Evolutionary conservation across 2,797 vertebrate genomes (phyloP).

Genomic region (Prunella strophiata): DNA sequence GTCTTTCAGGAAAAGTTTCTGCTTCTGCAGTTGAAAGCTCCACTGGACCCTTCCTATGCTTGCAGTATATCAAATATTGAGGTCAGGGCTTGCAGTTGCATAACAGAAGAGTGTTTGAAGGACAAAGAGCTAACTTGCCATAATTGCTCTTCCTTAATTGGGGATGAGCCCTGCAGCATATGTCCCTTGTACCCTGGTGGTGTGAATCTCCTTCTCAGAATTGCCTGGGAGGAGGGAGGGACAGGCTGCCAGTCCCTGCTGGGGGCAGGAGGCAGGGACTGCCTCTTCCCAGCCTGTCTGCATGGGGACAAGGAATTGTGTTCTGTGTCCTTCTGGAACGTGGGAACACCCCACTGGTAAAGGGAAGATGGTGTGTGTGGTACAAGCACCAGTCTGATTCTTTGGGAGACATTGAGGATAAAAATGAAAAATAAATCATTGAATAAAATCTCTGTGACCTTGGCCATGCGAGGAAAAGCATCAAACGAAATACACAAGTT

Average conservation of each 20-base stretch:
- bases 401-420: neutral
- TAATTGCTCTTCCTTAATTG: neutral
- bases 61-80: neutral
- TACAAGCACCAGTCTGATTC: neutral
- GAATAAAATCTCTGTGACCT: neutral
- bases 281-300: neutral
- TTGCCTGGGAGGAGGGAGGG: neutral
- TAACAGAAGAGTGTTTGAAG: neutral
- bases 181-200: neutral
- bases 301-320: neutral
- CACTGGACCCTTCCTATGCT: neutral
- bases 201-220: neutral
- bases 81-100: neutral
- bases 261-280: neutral
- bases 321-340: neutral
- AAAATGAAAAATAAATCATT: neutral
- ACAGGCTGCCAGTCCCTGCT: neutral
- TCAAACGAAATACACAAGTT: neutral
- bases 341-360: neutral
- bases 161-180: neutral
- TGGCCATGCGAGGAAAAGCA: rapidly evolving
- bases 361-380: neutral
- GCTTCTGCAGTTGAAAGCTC: neutral
- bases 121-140: neutral
- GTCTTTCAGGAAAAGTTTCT: neutral